phyloP scores from a whole-genome alignment of 2,113 vertebrate species.

The Salvelinus alpinus region DNA sequence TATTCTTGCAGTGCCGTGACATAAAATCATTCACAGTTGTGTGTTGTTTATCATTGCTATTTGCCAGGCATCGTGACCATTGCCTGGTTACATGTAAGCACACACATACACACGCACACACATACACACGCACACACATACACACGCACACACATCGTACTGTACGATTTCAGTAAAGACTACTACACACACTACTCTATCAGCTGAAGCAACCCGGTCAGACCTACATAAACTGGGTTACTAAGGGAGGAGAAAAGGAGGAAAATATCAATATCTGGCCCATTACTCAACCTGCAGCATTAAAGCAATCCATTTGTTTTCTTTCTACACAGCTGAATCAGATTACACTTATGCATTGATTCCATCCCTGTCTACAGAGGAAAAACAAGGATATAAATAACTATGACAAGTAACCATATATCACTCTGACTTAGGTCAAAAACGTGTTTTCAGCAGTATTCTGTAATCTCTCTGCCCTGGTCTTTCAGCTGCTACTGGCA shows the following conservation, averaged over 20 bases:
- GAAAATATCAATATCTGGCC: constrained; percentile 11
- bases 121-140: too few relatives aligned
- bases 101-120: not conserved
- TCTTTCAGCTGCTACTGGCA: too few relatives aligned
- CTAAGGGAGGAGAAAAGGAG: not conserved
- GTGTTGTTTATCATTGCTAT: too few relatives aligned
- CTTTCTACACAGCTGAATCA: too few relatives aligned
- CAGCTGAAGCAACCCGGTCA: not conserved
- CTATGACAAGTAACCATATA: not conserved
- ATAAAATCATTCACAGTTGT: too few relatives aligned
- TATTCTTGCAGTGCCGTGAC: too few relatives aligned
- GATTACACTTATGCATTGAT: constrained; percentile 9
- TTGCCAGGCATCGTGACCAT: not conserved
- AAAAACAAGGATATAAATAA: not conserved
- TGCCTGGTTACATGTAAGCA: not conserved
- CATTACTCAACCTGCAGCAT: not conserved
- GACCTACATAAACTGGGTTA: not conserved
- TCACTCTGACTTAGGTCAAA: not conserved
- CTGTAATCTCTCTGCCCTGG: not conserved
- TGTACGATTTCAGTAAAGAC: not conserved
- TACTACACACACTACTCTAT: not conserved
- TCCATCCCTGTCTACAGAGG: not conserved
- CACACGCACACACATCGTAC: not conserved
- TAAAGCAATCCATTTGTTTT: constrained; percentile 4
- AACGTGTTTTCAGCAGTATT: not conserved